Evolutionary conservation across 2,797 vertebrate genomes (phyloP), one percentile per base, ranked within the genome.

Genomic region (Catostomus latipinnis): DNA sequence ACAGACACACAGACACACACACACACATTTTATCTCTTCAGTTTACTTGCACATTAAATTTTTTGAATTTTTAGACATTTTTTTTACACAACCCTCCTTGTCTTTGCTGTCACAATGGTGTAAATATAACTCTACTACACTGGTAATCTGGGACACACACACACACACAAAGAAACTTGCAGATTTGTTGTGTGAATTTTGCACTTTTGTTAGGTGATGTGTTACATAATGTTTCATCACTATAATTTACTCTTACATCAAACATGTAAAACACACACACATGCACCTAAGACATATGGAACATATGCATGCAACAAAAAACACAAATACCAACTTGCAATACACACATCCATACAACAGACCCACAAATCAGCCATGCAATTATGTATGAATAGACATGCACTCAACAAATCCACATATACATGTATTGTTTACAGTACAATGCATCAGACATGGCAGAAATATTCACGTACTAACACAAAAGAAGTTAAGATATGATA

Each of bases 51-150:
- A 18, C 67, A 53, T 61, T 10, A 43, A 60, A 49, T 68, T 77
- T 78, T 71, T 56, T 60, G 16, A 22, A 48, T 52, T 18, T 0
- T 18, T 18, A 18, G 16, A 18, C 16, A 18, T 18, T 74, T 46
- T 52, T 70, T 67, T 76, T 57, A 57, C 48, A 16, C 11, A 68
- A 49, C 67, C 46, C 12, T 76, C 12, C 67, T 74, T 67, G 60
- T 68, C 70, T 72, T 54, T 67, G 54, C 65, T 68, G 65, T 70
- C 58, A 78, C 65, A 60, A 16, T 70, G 50, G 57, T 77, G 46
- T 81, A 70, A 74, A 78, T 81, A 83, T 73, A 83, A 63, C 74
- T 67, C 43, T 58, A 71, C 54, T 71, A 65, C 54, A 9, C 56
- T 56, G 62, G 52, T n/a, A 74, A 74, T 74, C 66, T 83, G 34